A percentile compares a stretch with the other conserved stretches of the same genome.
These are phyloP conservation scores for Neoseiulus cucumeris DNA, from an alignment of 1,140 invertebrate genomes.

Conservation along the genomic window DNA sequence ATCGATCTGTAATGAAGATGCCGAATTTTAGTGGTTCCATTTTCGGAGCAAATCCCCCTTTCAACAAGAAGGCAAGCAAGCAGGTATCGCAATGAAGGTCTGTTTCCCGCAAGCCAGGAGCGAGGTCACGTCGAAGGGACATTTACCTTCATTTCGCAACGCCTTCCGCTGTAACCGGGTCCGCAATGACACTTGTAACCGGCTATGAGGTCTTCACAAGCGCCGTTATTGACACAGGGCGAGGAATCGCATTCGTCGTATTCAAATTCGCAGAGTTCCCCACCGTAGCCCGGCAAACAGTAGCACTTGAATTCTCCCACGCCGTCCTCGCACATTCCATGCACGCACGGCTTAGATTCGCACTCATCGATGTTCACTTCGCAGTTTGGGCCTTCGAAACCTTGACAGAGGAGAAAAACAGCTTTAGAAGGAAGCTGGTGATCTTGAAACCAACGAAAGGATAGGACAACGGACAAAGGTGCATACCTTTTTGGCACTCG, in stretches of 20 bases:
- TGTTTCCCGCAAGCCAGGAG: too few relatives aligned
- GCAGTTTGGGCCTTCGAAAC: constrained; percentile 27
- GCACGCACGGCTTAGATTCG: constrained; percentile 28
- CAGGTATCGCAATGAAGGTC: too few relatives aligned
- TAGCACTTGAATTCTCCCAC: constrained; percentile 29
- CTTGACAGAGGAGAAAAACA: constrained; percentile 16
- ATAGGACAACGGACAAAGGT: too few relatives aligned
- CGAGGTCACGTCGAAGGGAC: too few relatives aligned
- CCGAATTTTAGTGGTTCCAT: not conserved
- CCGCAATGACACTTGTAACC: constrained; percentile 32
- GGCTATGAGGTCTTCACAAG: constrained; percentile 21
- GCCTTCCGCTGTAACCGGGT: constrained; percentile 26
- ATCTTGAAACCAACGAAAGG: not conserved
- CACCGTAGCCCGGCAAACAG: constrained; percentile 25
- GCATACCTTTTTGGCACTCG: constrained; percentile 2
- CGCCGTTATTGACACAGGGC: constrained; percentile 29
- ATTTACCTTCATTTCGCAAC: constrained; percentile 28
- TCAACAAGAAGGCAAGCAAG: not conserved
- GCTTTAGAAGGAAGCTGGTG: too few relatives aligned
- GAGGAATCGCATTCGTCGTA: constrained; percentile 36
- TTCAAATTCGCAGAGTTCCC: constrained; percentile 19
- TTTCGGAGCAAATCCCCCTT: not conserved
- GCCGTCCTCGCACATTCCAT: constrained; percentile 31
- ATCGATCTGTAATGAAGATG: constrained; percentile 36
- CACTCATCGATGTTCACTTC: constrained; percentile 28